A percentile compares a stretch with the other conserved stretches of the same genome.
phyloP scores from a whole-genome alignment of 2,113 vertebrate genomes.

The Cathartes aura region DNA sequence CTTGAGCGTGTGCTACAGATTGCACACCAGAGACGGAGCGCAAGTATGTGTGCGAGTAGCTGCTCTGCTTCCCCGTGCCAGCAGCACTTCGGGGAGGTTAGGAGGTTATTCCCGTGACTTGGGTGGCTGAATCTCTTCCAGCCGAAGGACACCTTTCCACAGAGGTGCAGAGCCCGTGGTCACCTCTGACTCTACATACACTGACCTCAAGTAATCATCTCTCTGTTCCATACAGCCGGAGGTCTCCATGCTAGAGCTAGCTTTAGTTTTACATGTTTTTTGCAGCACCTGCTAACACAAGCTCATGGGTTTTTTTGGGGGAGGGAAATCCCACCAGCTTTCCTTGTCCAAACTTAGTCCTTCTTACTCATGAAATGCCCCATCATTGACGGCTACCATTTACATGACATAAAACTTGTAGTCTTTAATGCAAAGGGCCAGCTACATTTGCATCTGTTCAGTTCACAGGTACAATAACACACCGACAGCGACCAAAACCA shows the following conservation, averaged over 20 bases:
- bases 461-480: accelerated
- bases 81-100: background rate
- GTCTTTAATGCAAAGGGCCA: background rate
- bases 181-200: accelerated
- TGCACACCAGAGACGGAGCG: accelerated
- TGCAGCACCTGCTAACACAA: background rate
- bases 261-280: accelerated
- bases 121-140: background rate
- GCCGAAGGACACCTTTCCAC: background rate
- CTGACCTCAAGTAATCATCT: accelerated
- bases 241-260: background rate
- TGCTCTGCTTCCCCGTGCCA: accelerated
- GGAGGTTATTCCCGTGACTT: accelerated
- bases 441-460: background rate
- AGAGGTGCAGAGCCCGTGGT: background rate
- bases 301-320: accelerated
- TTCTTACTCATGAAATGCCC: background rate
- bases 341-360: background rate
- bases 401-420: accelerated
- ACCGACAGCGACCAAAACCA: no score
- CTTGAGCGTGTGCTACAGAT: accelerated
- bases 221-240: background rate
- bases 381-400: background rate
- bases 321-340: background rate
- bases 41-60: accelerated